These are phyloP conservation scores for Lycodopsis pacificus DNA, from an alignment of 2,797 vertebrate genomes.

Conservation along the genomic window DNA sequence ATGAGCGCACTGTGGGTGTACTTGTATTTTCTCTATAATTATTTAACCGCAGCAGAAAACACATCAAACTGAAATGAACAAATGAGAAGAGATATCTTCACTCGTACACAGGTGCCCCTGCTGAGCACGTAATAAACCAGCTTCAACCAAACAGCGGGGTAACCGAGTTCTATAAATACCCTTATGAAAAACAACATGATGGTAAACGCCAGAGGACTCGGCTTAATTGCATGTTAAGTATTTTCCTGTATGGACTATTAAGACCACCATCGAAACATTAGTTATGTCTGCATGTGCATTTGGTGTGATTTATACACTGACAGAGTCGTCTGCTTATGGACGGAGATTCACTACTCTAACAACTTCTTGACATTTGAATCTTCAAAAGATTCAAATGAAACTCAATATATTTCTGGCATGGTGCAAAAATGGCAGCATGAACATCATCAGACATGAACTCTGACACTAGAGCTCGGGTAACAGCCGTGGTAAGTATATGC, in stretches of 20 bases:
- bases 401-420: conserved; percentile 17
- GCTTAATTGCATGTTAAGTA: conserved; percentile 57
- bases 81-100: conserved; percentile 50
- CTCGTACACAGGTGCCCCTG: conserved; percentile 46
- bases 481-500: background rate
- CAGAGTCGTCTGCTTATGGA: conserved; percentile 4
- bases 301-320: conserved; percentile 26
- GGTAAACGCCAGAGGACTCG: conserved; percentile 45
- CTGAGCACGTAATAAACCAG: conserved; percentile 75
- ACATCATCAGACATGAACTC: conserved; percentile 3
- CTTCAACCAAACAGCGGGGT: conserved; percentile 62
- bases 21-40: conserved; percentile 13
- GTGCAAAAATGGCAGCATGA: conserved; percentile 28
- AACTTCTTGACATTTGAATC: conserved; percentile 30
- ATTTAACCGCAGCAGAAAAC: conserved; percentile 21
- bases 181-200: conserved; percentile 52
- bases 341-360: conserved; percentile 4
- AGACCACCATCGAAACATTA: conserved; percentile 15
- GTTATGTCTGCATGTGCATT: conserved; percentile 7
- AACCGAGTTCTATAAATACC: conserved; percentile 60
- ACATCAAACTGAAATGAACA: conserved; percentile 43
- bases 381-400: too few species aligned
- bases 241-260: conserved; percentile 53
- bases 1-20: conserved; percentile 1
- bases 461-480: conserved; percentile 9